Evolutionary conservation across 2,888 invertebrate species (phyloP), one percentile per base, ranked within the genome.

Genomic region (Dryococelus australis): DNA sequence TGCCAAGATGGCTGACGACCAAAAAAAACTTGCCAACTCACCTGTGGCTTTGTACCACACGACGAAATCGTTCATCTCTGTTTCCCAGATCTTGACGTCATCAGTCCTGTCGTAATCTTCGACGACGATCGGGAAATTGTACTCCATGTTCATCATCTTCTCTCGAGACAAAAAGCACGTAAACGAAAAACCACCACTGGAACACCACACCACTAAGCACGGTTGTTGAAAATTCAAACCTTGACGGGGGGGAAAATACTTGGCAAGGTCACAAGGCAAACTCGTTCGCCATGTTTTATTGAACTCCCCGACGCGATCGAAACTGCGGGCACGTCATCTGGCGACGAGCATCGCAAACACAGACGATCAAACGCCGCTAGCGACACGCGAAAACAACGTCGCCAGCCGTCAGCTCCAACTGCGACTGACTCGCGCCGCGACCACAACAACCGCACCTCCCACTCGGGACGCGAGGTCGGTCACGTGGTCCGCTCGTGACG

Each of bases 11-110:
- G 65, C 65, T 16, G 65, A 65, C 65, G 5, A 5, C 65, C 13
- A 12, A 24, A 24, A 65, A 65, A 65, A 16, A 65, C 65, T 13
- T 20, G 13, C 12, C 47, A 79, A 43, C 87, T 84, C 84, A 87
- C 91, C 91, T 86, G 91, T 89, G 78, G 91, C 91, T 35, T 91
- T 91, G 90, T 92, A 93, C 89, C 92, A 91, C 53, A 92, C 92
- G 35, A 92, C 91, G 88, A 92, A 93, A 88, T 92, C 92, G 43
- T 90, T 90, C 85, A 91, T 90, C 83, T 92, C 90, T 86, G 90
- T 91, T 89, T 92, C 92, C 88, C 91, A 91, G 84, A 93, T 92
- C 81, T 91, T 90, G 65, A 93, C 91, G 84, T 90, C 91, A 86
- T 90, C 90, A 65, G 89, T 90, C 16, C 91, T 89, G 84, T 91